Base-by-base conservation (phyloP, 2,113 vertebrate genomes). In the Actenoides lindsayi region DNA sequence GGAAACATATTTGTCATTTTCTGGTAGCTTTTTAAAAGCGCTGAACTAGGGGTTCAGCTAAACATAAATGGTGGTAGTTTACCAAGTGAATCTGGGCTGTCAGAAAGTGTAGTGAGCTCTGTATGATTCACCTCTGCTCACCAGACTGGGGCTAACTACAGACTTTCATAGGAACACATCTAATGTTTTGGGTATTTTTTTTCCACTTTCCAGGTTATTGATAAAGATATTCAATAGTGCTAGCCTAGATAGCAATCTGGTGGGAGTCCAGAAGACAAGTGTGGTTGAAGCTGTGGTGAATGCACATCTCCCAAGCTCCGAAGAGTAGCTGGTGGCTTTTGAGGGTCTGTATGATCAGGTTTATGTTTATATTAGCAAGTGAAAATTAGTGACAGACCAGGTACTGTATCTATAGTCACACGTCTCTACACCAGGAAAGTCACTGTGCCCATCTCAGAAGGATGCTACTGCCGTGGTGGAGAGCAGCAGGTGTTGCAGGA, bases 221-320 rank as follows among this genome's bases (percentile, higher is more conserved):
- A 14, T 59, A n/a, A 15, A 70, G 46, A 9, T 62, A 31, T 3
- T 37, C 37, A 74, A 69, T 28, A 7, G 0, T 0, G 0, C 17
- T 46, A 73, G 12, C 16, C 24, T 12, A 20, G 35, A 37, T 35
- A 73, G 10, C 11, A 25, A 35, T 87, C 69, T 33, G 50, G 56
- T 41, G 23, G 21, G 67, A 83, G 7, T 48, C 44, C 2, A 2
- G 2, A 8, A 83, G 28, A 53, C 1, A 0, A 10, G 17, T 28
- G 13, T 25, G 7, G 53, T 33, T 54, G 41, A 53, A 77, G 37
- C 27, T 94, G 50, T 65, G 44, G 53, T 17, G 59, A 39, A 31
- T 54, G 31, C n/a, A 9, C 23, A 44, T 39, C 11, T 70, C 13
- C 30, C 0, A 4, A 10, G 27, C 6, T 75, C n/a, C 8, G 8